phyloP scores from a whole-genome alignment of 2,113 vertebrate genomes.

The Chroicocephalus ridibundus region DNA sequence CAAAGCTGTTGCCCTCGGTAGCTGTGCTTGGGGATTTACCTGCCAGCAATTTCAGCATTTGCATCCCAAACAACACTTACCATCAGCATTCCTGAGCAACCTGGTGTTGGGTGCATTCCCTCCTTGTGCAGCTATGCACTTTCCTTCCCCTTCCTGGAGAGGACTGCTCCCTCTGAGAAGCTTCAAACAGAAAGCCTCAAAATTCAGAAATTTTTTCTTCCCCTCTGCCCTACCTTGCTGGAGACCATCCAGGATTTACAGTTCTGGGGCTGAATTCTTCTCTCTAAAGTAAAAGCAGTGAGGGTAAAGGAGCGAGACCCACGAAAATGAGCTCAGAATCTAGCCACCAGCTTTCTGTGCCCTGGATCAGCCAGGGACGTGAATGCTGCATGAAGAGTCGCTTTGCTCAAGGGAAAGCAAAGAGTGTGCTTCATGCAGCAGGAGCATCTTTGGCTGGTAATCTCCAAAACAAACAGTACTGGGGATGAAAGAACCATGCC shows the following conservation, averaged over 20 bases:
- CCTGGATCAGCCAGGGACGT: background rate
- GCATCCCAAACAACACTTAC: background rate
- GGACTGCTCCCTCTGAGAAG: background rate
- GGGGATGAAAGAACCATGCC: background rate
- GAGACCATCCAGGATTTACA: background rate
- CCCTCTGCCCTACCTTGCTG: background rate
- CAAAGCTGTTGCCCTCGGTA: background rate
- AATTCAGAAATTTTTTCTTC: background rate
- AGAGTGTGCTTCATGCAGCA: constrained; percentile 11
- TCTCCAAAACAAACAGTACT: constrained; percentile 29
- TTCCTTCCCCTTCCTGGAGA: background rate
- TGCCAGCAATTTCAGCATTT: background rate
- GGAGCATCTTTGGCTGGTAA: background rate
- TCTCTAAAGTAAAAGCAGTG: background rate
- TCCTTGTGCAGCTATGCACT: background rate
- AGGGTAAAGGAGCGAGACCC: background rate
- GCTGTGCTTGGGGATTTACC: background rate
- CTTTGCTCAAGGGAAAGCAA: background rate
- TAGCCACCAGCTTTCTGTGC: background rate
- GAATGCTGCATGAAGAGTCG: background rate
- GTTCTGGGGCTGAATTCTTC: background rate
- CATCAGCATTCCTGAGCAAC: constrained; percentile 9
- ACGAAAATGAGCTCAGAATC: background rate
- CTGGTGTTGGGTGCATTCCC: background rate
- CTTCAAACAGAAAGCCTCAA: background rate